A percentile compares a stretch with the other conserved stretches of the same genome.
Conservation (phyloP, 2,797 vertebrate genomes). For the Hyperoplus immaculatus region DNA sequence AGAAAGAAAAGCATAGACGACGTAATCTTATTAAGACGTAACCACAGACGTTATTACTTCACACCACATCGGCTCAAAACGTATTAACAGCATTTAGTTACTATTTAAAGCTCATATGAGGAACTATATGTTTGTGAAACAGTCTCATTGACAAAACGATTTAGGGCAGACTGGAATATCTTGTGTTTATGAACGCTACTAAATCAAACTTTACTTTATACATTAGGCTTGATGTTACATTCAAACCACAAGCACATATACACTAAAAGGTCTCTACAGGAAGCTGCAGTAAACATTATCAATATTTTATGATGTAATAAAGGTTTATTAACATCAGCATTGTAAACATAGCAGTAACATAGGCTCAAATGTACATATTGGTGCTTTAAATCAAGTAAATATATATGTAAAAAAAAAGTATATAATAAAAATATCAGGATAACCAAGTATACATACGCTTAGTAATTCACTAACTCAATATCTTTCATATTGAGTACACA, state of each 20-base stretch:
- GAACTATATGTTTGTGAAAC: too few relatives aligned
- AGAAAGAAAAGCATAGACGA: constrained; percentile 37
- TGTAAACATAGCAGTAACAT: background rate
- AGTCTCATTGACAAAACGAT: background rate
- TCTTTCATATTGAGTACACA: background rate
- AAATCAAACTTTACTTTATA: background rate
- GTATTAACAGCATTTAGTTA: background rate
- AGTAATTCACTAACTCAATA: background rate
- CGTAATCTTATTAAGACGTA: constrained; percentile 34
- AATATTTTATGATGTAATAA: background rate
- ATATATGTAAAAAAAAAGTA: too few relatives aligned
- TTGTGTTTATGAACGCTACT: too few relatives aligned
- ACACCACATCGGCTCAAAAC: constrained; percentile 15
- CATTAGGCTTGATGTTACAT: too few relatives aligned
- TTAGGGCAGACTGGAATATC: too few relatives aligned
- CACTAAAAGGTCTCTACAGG: background rate
- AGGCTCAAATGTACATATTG: background rate
- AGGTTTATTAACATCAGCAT: background rate
- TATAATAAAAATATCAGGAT: background rate
- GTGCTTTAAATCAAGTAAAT: background rate
- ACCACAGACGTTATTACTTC: background rate
- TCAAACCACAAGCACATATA: background rate
- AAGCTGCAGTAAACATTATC: background rate
- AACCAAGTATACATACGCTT: background rate
- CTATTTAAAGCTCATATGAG: too few relatives aligned